Percentiles rank a stretch among this genome's conserved stretches.
These are phyloP conservation scores for Noctua janthina DNA, from an alignment of 2,888 invertebrate species.

Conservation along the genomic window DNA sequence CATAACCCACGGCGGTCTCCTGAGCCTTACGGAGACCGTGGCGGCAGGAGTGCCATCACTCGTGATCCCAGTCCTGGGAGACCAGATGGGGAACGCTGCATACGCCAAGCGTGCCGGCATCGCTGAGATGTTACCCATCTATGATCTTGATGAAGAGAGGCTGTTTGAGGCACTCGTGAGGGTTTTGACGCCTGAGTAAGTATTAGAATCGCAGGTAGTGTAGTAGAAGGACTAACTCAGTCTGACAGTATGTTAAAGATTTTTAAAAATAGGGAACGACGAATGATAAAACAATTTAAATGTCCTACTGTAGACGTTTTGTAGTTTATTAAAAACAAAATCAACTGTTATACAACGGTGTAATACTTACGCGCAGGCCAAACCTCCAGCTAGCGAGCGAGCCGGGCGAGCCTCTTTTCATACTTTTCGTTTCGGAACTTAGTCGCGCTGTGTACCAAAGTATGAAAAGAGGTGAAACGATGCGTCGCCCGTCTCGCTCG, in stretches of 20 bases:
- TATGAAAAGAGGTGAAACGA: too few species aligned
- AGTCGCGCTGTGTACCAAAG: too few species aligned
- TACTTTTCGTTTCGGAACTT: too few species aligned
- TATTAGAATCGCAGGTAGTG: constrained; percentile 20
- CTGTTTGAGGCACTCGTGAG: constrained; percentile 81
- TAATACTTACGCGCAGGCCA: too few species aligned
- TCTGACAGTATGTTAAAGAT: background rate
- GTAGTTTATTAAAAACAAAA: background rate
- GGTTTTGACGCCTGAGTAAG: constrained; percentile 85
- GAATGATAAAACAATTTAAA: too few species aligned
- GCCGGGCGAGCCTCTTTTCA: too few species aligned
- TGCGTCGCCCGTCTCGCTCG: too few species aligned
- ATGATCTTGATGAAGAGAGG: constrained; percentile 81
- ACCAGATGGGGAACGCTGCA: constrained; percentile 85
- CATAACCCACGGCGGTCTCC: constrained; percentile 88
- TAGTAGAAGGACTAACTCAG: background rate
- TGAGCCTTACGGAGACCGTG: constrained; percentile 89
- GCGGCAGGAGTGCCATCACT: constrained; percentile 88
- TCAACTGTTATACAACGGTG: background rate
- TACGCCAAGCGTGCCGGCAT: constrained; percentile 73
- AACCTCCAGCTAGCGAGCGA: too few species aligned
- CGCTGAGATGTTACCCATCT: constrained; percentile 82
- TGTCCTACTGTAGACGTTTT: too few species aligned
- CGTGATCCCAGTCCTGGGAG: constrained; percentile 89
- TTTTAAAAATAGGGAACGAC: too few species aligned